Conservation (phyloP, 2,888 invertebrate species). For the Ypsolopha sequella region DNA sequence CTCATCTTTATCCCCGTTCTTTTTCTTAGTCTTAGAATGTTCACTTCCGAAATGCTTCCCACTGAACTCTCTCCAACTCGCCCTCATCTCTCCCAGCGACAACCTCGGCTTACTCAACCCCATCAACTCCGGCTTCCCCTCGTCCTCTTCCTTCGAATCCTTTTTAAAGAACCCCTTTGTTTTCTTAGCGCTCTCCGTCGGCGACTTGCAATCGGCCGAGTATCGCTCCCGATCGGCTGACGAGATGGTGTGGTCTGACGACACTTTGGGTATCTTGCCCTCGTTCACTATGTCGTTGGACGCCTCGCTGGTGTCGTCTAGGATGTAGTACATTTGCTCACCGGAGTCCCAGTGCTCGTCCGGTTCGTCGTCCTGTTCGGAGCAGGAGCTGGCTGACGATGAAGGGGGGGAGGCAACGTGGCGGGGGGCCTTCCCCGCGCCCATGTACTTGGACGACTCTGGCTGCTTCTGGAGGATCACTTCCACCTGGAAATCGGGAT, state of each 20-base stretch:
- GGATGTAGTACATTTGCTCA: slow-evolving; percentile 55
- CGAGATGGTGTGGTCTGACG: slow-evolving; percentile 15
- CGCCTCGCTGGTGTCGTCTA: background rate
- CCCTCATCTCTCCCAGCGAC: slow-evolving; percentile 33
- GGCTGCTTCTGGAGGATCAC: slow-evolving; percentile 73
- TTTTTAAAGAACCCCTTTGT: slow-evolving; percentile 10
- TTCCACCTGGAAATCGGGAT: slow-evolving; percentile 63
- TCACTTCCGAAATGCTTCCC: slow-evolving; percentile 26
- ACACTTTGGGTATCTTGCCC: slow-evolving; percentile 17
- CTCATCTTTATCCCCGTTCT: background rate
- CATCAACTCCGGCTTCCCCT: background rate
- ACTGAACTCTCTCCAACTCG: slow-evolving; percentile 38
- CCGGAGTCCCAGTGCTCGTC: slow-evolving; percentile 82
- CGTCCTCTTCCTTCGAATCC: slow-evolving; percentile 4
- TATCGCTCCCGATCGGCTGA: slow-evolving; percentile 7
- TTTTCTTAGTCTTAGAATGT: slow-evolving; percentile 4
- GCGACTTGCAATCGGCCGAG: slow-evolving; percentile 4
- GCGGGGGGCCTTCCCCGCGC: slow-evolving; percentile 17
- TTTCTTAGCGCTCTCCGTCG: slow-evolving; percentile 4
- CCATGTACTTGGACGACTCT: slow-evolving; percentile 41
- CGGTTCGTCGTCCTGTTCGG: slow-evolving; percentile 46
- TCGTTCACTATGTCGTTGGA: slow-evolving; percentile 4
- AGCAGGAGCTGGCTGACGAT: slow-evolving; percentile 36
- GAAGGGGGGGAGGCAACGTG: slow-evolving; percentile 23
- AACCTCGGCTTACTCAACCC: slow-evolving; percentile 14